Evolutionary conservation across 37 sponge, comb jelly and placozoan genomes (phyloP), one percentile per base, ranked within the genome.

Genomic region (Mnemiopsis leidyi): DNA sequence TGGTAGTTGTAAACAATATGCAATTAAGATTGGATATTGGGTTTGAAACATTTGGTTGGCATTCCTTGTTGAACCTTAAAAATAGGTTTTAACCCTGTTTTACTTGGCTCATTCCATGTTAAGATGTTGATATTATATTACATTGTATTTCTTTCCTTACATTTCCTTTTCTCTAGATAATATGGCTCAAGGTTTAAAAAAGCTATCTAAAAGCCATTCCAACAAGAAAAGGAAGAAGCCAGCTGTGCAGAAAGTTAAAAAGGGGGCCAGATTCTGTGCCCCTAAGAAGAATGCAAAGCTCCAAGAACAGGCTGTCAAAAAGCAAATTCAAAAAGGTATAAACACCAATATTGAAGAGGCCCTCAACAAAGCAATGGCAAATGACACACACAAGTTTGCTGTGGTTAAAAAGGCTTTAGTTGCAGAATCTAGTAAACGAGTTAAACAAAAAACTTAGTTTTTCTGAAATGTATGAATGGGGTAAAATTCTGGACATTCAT

Each of bases 171-270:
- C 73, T 29, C 36, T 29, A 79, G 34, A 33, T 79, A 36, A 32
- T 33, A 85, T 85, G 90, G 90, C 90, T 28, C 90, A 85, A 85
- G 90, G 90, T 40, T 3, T 85, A 13, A 85, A 85, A 23, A 85
- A 85, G 26, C 24, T 39, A 2, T 3, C 48, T 24, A 85, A 85
- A 37, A 3, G 38, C 5, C 75, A 71, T 5, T 48, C 61, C 5
- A 71, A 5, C 75, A 38, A 85, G 90, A n/a, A 28, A 39, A 38
- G 16, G 39, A 85, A 85, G 23, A 85, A 40, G 61, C 26, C 26
- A 3, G 23, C 90, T 16, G 39, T 40, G 9, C 21, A 26, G 9
- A 85, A 85, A 23, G 61, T 40, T 3, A 85, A 85, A 37, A 85
- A 85, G 23, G 90, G 90, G 2, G 48, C 61, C 3, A 28, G 24